Evolutionary conservation across 2,888 invertebrate species (phyloP).

Genomic region (Mamestra brassicae): DNA sequence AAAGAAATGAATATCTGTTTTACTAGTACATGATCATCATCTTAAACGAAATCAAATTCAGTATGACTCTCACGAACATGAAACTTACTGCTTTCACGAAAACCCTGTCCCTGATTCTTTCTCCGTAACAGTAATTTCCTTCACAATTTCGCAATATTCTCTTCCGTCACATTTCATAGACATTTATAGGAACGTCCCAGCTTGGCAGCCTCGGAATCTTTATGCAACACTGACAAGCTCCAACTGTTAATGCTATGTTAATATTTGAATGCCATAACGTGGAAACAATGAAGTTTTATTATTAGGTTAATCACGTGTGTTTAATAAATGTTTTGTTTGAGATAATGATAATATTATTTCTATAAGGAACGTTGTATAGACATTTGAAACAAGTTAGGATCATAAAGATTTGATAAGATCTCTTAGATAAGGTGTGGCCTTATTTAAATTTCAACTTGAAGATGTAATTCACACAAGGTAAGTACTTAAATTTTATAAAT

Average conservation of each 20-base stretch:
- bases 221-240: slow-evolving; percentile 37
- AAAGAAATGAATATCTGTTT: not conserved
- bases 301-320: slow-evolving; percentile 46
- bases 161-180: slow-evolving; percentile 42
- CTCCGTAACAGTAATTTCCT: not conserved
- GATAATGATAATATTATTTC: slow-evolving; percentile 6
- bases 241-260: slow-evolving; percentile 28
- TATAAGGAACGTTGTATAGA: not conserved
- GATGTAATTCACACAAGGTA: not conserved
- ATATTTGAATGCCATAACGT: slow-evolving; percentile 50
- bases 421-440: not conserved
- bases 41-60: not conserved
- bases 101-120: not conserved
- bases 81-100: slow-evolving; percentile 34
- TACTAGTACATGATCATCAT: not conserved
- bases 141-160: not conserved
- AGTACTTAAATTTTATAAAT: no score
- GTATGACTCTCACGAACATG: not conserved
- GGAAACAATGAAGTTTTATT: slow-evolving; percentile 55
- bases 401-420: not conserved
- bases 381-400: no score
- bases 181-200: slow-evolving; percentile 8
- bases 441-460: not conserved
- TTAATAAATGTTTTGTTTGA: slow-evolving; percentile 4
- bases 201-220: slow-evolving; percentile 53